Conservation (phyloP, 2,113 vertebrate species). For the Psophia crepitans region DNA sequence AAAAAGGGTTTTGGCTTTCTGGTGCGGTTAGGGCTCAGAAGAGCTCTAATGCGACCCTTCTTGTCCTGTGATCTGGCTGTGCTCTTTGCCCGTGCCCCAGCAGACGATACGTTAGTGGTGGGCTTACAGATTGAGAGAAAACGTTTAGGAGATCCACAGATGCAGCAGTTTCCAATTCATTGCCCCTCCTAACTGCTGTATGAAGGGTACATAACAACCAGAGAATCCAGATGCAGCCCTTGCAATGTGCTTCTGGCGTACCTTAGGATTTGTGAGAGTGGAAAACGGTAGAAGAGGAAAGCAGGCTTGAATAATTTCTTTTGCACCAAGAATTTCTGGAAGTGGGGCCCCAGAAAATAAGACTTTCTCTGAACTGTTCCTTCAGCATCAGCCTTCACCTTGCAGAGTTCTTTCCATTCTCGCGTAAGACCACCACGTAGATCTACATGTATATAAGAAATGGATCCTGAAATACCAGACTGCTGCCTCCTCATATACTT, state of each 20-base stretch:
- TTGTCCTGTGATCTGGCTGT: not conserved
- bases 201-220: fast-evolving
- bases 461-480: not conserved
- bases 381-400: not conserved
- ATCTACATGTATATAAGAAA: not conserved
- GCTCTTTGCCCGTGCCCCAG: not conserved
- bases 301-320: not conserved
- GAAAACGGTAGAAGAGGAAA: not conserved
- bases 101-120: not conserved
- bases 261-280: not conserved
- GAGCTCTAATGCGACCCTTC: not conserved
- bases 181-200: not conserved
- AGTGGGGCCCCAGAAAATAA: not conserved
- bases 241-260: fast-evolving
- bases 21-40: not conserved
- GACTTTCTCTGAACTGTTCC: not conserved
- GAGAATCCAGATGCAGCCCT: not conserved
- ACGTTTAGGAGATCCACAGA: not conserved
- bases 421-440: not conserved
- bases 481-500: not conserved
- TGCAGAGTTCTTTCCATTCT: not conserved
- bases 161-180: not conserved
- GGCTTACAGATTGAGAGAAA: not conserved
- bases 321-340: not conserved
- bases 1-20: not conserved